These are phyloP conservation scores for Galbula dea DNA, from an alignment of 2,113 vertebrate species.

Conservation along the genomic window DNA sequence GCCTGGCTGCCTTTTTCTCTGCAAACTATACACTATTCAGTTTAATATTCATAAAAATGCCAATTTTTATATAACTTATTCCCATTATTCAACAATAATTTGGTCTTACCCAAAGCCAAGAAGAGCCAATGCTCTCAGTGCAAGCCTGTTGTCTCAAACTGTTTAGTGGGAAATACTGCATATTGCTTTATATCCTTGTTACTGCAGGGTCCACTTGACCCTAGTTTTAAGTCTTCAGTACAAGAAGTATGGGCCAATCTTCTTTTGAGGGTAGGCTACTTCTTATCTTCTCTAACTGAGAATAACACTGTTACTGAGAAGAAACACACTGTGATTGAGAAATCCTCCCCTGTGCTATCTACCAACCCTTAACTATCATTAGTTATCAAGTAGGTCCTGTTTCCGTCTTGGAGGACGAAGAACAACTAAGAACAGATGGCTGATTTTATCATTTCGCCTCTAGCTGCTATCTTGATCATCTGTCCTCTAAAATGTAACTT, in stretches of 20 bases:
- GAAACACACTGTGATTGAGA: neutral
- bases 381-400: neutral
- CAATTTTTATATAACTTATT: neutral
- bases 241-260: neutral
- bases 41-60: neutral
- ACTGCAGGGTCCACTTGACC: neutral
- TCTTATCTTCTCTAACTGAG: neutral
- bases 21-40: neutral
- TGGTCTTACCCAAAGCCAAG: neutral
- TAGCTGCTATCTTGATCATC: neutral
- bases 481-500: neutral
- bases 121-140: neutral
- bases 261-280: neutral
- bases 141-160: neutral
- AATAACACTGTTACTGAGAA: neutral
- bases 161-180: too few species aligned
- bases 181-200: neutral
- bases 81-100: neutral
- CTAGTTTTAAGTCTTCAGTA: neutral
- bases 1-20: neutral
- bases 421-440: neutral
- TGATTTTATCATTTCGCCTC: neutral
- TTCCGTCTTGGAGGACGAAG: neutral
- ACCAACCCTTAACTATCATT: neutral
- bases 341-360: neutral